phyloP scores from a whole-genome alignment of 2,888 invertebrate species.

The Amiota minor region DNA sequence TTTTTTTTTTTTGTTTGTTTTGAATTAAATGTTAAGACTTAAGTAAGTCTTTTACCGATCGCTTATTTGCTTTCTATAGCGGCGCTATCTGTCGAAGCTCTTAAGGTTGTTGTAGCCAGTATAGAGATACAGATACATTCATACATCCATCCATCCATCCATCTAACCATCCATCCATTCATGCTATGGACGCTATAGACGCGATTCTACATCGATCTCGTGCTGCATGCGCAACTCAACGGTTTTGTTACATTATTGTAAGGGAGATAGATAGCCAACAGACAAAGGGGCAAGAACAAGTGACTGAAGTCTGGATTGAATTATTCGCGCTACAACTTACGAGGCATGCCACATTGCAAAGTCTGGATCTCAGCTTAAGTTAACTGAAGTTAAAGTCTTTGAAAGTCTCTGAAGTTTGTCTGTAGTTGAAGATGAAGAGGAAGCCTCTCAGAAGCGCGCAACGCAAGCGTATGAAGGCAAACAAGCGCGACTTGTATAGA shows the following conservation, averaged over 20 bases:
- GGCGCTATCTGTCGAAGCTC: constrained; percentile 16
- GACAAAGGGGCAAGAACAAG: neutral
- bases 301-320: constrained; percentile 1
- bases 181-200: neutral
- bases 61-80: neutral
- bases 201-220: constrained; percentile 25
- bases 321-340: constrained; percentile 1
- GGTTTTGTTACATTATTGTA: constrained; percentile 22
- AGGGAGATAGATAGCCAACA: neutral
- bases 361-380: too few relatives aligned
- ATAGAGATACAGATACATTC: constrained; percentile 7
- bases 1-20: too few relatives aligned
- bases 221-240: constrained; percentile 18
- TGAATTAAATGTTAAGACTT: neutral
- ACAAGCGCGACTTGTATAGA: constrained; percentile 58
- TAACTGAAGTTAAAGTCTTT: neutral
- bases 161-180: neutral
- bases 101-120: neutral
- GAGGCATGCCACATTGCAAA: too few relatives aligned
- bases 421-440: too few relatives aligned
- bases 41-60: constrained; percentile 21
- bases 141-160: neutral
- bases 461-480: constrained; percentile 53
- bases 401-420: neutral
- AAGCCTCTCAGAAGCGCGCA: too few relatives aligned